Evolutionary conservation across 2,797 vertebrate genomes (phyloP).

Genomic region (Argya squamiceps): DNA sequence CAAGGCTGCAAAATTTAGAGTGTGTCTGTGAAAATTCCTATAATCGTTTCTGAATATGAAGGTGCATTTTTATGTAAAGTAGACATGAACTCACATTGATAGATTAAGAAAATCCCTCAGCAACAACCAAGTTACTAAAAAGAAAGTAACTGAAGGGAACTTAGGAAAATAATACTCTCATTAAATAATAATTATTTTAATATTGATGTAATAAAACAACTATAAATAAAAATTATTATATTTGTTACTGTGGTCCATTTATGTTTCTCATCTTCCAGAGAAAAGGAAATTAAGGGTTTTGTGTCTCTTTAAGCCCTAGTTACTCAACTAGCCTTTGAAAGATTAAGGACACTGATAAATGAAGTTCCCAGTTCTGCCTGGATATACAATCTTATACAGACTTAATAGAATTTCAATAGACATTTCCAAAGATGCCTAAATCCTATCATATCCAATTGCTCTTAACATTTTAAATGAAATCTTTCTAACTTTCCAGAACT

Average conservation of each 20-base stretch:
- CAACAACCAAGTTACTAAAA: neutral
- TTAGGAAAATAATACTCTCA: neutral
- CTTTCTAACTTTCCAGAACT: neutral
- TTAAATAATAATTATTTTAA: neutral
- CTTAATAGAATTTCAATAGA: slow-evolving; percentile 32
- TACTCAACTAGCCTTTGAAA: neutral
- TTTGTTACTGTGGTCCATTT: neutral
- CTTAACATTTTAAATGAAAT: slow-evolving; percentile 42
- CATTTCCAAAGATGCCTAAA: slow-evolving; percentile 26
- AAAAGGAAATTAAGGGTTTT: neutral
- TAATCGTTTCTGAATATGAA: neutral
- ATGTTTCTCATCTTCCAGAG: neutral
- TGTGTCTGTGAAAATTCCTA: neutral
- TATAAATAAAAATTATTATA: neutral
- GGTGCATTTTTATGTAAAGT: neutral
- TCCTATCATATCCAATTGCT: neutral
- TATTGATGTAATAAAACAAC: neutral
- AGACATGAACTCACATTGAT: neutral
- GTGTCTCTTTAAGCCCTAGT: neutral
- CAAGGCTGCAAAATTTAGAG: neutral
- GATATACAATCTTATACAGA: neutral
- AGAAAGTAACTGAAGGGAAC: neutral
- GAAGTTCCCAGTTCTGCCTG: neutral
- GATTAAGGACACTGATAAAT: slow-evolving; percentile 11
- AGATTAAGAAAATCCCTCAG: neutral